phyloP scores from a whole-genome alignment of 1,140 invertebrate genomes.

The Chelonus insularis region DNA sequence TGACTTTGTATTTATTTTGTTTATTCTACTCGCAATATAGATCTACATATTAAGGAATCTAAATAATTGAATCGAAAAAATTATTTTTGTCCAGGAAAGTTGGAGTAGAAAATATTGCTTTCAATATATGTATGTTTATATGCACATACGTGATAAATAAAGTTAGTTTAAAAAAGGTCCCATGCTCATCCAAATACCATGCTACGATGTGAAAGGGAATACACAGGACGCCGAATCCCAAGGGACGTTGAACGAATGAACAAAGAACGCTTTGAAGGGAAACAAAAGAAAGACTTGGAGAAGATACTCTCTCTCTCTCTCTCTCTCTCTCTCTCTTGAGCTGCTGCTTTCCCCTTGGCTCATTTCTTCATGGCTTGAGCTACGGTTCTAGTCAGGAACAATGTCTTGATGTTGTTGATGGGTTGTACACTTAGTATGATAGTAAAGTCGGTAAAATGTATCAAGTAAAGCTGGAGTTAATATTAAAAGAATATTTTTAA shows the following conservation, averaged over 20 bases:
- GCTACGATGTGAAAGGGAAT: constrained; percentile 28
- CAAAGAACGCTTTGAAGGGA: constrained; percentile 51
- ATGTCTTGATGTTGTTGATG: constrained; percentile 1
- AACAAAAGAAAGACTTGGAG: constrained; percentile 26
- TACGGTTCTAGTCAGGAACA: constrained; percentile 40
- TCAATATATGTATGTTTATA: too few relatives aligned
- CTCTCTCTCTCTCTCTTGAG: constrained; percentile 34
- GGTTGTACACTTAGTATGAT: background rate
- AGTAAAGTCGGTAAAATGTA: too few relatives aligned
- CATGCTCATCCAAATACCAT: constrained; percentile 16
- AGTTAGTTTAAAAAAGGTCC: background rate
- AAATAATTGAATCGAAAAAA: too few relatives aligned
- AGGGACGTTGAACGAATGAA: constrained; percentile 43
- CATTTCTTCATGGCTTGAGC: constrained; percentile 34
- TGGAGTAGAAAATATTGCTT: too few relatives aligned
- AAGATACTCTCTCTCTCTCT: background rate
- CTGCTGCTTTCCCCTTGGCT: constrained; percentile 35
- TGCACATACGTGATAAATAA: too few relatives aligned
- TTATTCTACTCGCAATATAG: too few relatives aligned
- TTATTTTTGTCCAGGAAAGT: too few relatives aligned
- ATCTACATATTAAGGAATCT: too few relatives aligned
- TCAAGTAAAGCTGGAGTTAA: too few relatives aligned
- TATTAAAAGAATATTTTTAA: too few relatives aligned
- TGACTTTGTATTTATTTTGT: background rate
- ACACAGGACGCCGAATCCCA: constrained; percentile 41